These are phyloP conservation scores for Orthonevra nobilis DNA, from an alignment of 2,888 invertebrate genomes.

Conservation along the genomic window DNA sequence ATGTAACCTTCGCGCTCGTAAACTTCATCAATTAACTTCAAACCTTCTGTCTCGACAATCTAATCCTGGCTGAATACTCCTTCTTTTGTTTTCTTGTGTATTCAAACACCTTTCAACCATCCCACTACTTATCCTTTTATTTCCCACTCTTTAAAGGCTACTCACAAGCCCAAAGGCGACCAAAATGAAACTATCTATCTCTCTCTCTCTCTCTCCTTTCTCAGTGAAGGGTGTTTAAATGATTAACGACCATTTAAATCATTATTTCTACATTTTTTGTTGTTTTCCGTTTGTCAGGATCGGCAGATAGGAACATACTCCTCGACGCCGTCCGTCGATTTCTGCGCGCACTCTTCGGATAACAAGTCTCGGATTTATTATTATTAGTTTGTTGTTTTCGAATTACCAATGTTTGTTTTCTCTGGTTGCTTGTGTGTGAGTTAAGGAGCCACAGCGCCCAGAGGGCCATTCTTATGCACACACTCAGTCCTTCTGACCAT, in stretches of 20 bases:
- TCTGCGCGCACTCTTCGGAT: slow-evolving; percentile 34
- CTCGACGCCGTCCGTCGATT: neutral
- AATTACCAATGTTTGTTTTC: slow-evolving; percentile 70
- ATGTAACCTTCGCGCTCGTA: no score
- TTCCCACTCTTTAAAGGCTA: neutral
- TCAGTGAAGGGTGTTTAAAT: slow-evolving; percentile 59
- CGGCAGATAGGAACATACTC: neutral
- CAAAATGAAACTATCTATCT: neutral
- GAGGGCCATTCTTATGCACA: no score
- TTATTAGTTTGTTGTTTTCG: slow-evolving; percentile 68
- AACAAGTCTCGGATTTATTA: slow-evolving; percentile 67
- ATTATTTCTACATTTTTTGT: slow-evolving; percentile 55
- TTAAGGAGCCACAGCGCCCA: slow-evolving; percentile 6
- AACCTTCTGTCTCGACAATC: slow-evolving; percentile 29
- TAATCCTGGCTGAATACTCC: slow-evolving; percentile 18
- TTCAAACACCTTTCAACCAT: slow-evolving; percentile 22
- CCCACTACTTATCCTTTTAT: slow-evolving; percentile 34
- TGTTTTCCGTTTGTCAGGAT: neutral
- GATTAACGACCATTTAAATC: slow-evolving; percentile 70
- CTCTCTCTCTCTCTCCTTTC: neutral
- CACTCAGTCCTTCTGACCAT: no score
- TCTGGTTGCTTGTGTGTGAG: slow-evolving; percentile 39
- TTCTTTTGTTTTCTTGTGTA: slow-evolving; percentile 1
- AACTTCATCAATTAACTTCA: slow-evolving; percentile 35
- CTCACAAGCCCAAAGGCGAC: no score